A percentile compares a stretch with the other conserved stretches of the same genome.
Evolutionary conservation across 2,888 invertebrate genomes (phyloP).

Genomic region (Empis stercorea): DNA sequence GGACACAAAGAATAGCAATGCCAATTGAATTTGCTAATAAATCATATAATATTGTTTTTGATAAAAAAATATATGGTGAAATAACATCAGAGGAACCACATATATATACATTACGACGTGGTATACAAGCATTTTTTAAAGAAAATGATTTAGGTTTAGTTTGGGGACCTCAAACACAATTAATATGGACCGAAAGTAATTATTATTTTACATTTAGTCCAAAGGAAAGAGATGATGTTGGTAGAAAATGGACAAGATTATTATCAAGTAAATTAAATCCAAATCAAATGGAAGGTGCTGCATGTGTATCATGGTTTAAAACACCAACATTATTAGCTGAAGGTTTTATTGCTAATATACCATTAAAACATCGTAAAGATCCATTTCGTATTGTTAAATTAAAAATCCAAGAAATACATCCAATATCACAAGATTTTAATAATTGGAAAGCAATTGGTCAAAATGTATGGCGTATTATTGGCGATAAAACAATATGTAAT

Average conservation of each 20-base stretch:
- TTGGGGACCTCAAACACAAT: conserved; percentile 30
- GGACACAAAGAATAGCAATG: neutral
- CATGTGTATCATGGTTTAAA: conserved; percentile 33
- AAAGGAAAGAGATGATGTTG: conserved; percentile 29
- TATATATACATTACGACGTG: conserved; percentile 27
- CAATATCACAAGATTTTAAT: conserved; percentile 26
- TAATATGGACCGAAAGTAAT: conserved; percentile 35
- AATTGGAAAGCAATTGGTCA: conserved; percentile 23
- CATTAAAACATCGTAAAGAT: conserved; percentile 20
- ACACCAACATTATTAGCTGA: conserved; percentile 28
- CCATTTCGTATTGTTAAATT: conserved; percentile 29
- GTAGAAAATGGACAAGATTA: conserved; percentile 16
- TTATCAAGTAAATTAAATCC: conserved; percentile 7
- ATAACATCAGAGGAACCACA: conserved; percentile 24
- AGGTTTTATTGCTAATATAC: conserved; percentile 31
- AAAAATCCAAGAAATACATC: conserved; percentile 24
- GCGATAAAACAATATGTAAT: conserved; percentile 21
- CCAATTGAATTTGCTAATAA: conserved; percentile 8
- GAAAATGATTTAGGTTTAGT: conserved; percentile 30
- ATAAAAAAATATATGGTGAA: conserved; percentile 27
- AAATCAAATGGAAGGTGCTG: conserved; percentile 20
- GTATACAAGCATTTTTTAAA: conserved; percentile 29
- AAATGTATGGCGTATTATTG: conserved; percentile 32
- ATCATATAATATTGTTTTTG: conserved; percentile 11
- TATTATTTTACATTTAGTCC: conserved; percentile 37